These are phyloP conservation scores for Cephus pulcher DNA, from an alignment of 2,888 invertebrate species.

Conservation along the genomic window DNA sequence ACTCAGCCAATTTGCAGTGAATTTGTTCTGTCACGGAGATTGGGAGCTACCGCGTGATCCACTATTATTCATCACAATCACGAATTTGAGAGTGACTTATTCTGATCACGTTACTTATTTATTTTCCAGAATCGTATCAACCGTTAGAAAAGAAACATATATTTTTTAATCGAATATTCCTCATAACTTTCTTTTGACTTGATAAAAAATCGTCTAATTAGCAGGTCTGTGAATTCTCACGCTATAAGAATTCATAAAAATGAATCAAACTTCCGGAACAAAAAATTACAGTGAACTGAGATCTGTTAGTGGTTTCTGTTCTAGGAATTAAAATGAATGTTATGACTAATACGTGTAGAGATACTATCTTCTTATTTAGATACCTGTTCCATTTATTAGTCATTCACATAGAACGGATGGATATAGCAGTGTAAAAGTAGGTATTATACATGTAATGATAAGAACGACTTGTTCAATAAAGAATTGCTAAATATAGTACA, in stretches of 20 bases:
- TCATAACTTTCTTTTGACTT: background rate
- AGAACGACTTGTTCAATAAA: too few relatives aligned
- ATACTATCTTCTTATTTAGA: background rate
- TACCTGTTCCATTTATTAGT: background rate
- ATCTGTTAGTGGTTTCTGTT: background rate
- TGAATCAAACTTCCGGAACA: background rate
- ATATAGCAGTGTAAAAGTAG: too few relatives aligned
- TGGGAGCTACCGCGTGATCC: background rate
- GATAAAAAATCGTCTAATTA: background rate
- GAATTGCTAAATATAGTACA: background rate
- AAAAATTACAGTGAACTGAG: background rate
- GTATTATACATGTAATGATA: too few relatives aligned
- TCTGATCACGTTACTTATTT: background rate
- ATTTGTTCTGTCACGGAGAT: constrained; percentile 1
- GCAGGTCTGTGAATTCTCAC: background rate
- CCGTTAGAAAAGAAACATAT: background rate
- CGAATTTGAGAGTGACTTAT: background rate
- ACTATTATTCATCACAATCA: background rate
- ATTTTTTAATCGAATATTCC: background rate
- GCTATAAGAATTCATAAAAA: background rate
- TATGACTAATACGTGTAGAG: background rate
- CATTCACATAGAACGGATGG: background rate
- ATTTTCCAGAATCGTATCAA: background rate
- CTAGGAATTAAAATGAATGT: background rate
- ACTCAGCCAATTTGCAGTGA: constrained; percentile 7